Percentiles rank a stretch among this genome's conserved stretches.
These are phyloP conservation scores for Zoroaster sp. DNA, from an alignment of 53 echinoderm and acorn worm genomes.

Conservation along the genomic window DNA sequence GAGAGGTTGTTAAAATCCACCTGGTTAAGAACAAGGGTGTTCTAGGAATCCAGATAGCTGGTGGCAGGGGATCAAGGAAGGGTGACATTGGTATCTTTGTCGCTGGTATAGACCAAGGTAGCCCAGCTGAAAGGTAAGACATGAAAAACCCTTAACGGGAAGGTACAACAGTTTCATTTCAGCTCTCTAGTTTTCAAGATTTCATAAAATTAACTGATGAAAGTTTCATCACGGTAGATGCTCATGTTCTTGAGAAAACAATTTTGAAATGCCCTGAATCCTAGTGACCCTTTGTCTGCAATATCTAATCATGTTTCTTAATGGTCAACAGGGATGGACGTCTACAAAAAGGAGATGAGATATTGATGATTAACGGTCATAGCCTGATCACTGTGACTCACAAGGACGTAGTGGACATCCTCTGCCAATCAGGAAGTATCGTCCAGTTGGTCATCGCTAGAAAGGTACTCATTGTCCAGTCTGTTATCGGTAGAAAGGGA, in stretches of 20 bases:
- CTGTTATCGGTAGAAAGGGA: too few species aligned
- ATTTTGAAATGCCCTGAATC: neutral
- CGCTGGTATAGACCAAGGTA: slow-evolving; percentile 86
- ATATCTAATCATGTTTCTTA: neutral
- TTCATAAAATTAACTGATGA: too few species aligned
- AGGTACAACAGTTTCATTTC: too few species aligned
- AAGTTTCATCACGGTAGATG: too few species aligned
- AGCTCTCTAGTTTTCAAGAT: too few species aligned
- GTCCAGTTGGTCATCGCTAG: slow-evolving; percentile 95
- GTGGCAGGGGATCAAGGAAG: slow-evolving; percentile 95
- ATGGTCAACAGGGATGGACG: slow-evolving; percentile 83
- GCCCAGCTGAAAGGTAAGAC: slow-evolving; percentile 89
- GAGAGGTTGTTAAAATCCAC: slow-evolving; percentile 97
- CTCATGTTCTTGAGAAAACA: too few species aligned
- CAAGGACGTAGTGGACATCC: slow-evolving; percentile 79
- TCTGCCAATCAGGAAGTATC: slow-evolving; percentile 80
- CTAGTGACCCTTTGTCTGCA: neutral
- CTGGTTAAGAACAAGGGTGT: slow-evolving; percentile 90
- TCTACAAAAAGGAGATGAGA: slow-evolving; percentile 95
- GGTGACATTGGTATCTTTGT: slow-evolving; percentile 98
- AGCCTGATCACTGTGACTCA: slow-evolving; percentile 88
- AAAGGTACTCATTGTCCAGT: slow-evolving; percentile 62
- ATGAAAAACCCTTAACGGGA: too few species aligned
- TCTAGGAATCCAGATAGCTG: slow-evolving; percentile 95
- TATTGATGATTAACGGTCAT: slow-evolving; percentile 94